Evolutionary conservation across 1,140 invertebrate genomes (phyloP).

Genomic region (Drosophila seguyi): DNA sequence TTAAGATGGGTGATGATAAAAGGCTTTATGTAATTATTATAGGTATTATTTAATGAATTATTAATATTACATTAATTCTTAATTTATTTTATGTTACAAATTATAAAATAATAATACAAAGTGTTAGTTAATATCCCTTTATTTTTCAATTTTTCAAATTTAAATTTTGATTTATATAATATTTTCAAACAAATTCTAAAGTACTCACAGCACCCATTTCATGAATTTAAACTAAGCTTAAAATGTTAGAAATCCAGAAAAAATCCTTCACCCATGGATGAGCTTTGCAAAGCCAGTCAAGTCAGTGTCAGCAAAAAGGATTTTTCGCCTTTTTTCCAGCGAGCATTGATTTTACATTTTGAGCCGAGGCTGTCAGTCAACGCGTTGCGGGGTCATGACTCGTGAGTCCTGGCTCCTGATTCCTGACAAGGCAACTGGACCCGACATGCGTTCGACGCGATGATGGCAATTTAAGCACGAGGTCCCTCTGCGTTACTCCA

Average conservation of each 20-base stretch:
- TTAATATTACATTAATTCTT: too few relatives aligned
- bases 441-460: constrained; percentile 75
- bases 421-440: constrained; percentile 41
- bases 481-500: constrained; percentile 14
- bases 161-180: too few relatives aligned
- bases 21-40: too few relatives aligned
- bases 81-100: too few relatives aligned
- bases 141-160: too few relatives aligned
- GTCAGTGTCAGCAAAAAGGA: constrained; percentile 32
- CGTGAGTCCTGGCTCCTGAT: constrained; percentile 38
- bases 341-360: constrained; percentile 75
- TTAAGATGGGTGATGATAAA: too few relatives aligned
- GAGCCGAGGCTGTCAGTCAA: constrained; percentile 72
- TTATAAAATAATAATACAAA: too few relatives aligned
- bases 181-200: not conserved
- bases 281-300: constrained; percentile 61
- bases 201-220: not conserved
- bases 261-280: constrained; percentile 21
- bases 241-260: constrained; percentile 1
- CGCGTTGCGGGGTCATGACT: constrained; percentile 57
- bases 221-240: not conserved
- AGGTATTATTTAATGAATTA: too few relatives aligned
- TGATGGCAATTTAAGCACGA: constrained; percentile 78
- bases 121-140: too few relatives aligned
- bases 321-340: not conserved